Conservation (phyloP, 2,113 vertebrate species). For the Chunga burmeisteri region DNA sequence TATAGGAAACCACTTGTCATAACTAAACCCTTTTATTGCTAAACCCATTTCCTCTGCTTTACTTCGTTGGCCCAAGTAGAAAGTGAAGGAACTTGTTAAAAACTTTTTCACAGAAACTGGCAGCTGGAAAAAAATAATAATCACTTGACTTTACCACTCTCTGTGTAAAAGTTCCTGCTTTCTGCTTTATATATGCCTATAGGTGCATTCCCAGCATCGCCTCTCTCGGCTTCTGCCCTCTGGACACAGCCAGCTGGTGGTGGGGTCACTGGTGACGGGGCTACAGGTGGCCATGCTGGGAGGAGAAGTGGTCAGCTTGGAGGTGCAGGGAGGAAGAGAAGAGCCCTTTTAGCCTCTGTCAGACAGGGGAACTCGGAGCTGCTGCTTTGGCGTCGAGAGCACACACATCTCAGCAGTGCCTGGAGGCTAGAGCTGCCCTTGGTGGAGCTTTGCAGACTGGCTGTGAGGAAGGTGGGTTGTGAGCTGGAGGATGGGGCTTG, state of each 20-base stretch:
- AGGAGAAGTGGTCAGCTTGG: background rate
- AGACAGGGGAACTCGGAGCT: background rate
- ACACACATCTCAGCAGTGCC: accelerated
- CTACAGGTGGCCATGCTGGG: background rate
- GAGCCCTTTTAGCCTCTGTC: background rate
- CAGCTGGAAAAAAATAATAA: no score
- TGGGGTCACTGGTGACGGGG: accelerated
- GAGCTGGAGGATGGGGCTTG: background rate
- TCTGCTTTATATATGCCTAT: background rate
- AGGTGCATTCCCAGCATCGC: background rate
- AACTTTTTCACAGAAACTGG: background rate
- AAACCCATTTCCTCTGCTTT: background rate
- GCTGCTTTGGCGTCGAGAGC: background rate
- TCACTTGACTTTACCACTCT: background rate
- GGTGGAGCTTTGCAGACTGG: background rate
- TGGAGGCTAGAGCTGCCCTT: background rate
- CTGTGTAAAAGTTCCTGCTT: background rate
- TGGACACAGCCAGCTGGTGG: background rate
- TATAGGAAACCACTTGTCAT: background rate
- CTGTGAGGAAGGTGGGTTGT: background rate
- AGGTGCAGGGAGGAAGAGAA: background rate
- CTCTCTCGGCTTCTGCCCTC: background rate
- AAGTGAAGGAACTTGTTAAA: background rate
- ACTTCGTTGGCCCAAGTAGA: background rate
- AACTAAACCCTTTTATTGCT: background rate